Evolutionary conservation across 2,797 vertebrate genomes (phyloP).

Genomic region (Cyclura pinguis): DNA sequence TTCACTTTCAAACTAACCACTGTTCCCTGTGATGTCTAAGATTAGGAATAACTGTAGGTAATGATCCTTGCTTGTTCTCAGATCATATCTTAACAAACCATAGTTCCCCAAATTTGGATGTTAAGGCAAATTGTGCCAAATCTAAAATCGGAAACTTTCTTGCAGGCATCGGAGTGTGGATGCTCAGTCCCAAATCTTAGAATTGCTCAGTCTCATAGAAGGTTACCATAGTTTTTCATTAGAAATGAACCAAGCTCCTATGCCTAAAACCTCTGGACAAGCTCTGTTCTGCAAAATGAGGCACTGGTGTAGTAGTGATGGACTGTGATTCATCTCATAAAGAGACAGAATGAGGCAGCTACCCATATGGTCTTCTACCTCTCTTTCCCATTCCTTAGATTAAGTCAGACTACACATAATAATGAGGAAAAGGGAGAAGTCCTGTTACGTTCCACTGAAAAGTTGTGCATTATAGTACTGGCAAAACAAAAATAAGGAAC

Average conservation of each 20-base stretch:
- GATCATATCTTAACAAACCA: not conserved
- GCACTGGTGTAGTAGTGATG: not conserved
- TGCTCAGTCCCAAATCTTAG: not conserved
- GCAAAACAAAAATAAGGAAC: too few relatives aligned
- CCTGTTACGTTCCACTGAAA: too few relatives aligned
- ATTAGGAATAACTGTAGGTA: not conserved
- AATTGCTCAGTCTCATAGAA: not conserved
- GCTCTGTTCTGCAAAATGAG: not conserved
- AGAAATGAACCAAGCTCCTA: not conserved
- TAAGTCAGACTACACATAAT: too few relatives aligned
- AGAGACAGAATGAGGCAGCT: not conserved
- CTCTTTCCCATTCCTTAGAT: too few relatives aligned
- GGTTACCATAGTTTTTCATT: not conserved
- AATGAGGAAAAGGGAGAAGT: too few relatives aligned
- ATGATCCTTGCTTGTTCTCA: not conserved
- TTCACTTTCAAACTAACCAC: not conserved
- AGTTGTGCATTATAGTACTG: too few relatives aligned
- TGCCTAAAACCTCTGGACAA: not conserved
- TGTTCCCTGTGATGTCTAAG: not conserved
- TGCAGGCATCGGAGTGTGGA: not conserved
- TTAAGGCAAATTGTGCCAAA: not conserved
- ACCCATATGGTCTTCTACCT: too few relatives aligned
- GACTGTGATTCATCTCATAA: not conserved
- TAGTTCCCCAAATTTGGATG: not conserved
- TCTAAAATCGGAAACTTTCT: not conserved